Conservation (phyloP, 1,140 invertebrate species). For the Drosophila paulistorum region DNA sequence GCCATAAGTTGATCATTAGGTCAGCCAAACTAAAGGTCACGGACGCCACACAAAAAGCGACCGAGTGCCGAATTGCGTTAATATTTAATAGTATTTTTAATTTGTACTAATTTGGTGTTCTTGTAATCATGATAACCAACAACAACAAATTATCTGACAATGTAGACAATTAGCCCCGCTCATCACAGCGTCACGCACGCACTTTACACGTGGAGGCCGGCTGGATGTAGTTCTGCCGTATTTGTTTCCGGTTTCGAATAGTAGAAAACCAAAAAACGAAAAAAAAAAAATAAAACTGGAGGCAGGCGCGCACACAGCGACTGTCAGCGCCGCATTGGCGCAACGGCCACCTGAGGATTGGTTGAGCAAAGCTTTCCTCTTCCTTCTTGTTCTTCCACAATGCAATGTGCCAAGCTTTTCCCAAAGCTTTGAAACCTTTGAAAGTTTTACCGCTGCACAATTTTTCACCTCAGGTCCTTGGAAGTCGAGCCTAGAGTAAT, state of each 20-base stretch:
- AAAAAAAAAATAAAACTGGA: constrained; percentile 3
- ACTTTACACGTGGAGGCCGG: constrained; percentile 24
- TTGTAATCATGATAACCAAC: constrained; percentile 24
- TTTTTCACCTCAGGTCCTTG: not conserved
- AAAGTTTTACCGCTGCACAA: not conserved
- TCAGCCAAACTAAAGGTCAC: constrained; percentile 51
- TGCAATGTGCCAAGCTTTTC: constrained; percentile 49
- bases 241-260: not conserved
- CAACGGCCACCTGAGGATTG: constrained; percentile 45
- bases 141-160: not conserved
- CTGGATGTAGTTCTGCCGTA: not conserved
- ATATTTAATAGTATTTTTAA: constrained; percentile 35
- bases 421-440: constrained; percentile 35
- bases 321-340: constrained; percentile 47
- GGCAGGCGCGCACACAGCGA: constrained; percentile 44
- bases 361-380: constrained; percentile 28
- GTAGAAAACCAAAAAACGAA: not conserved
- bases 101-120: constrained; percentile 38
- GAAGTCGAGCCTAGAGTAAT: not conserved
- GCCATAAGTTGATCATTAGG: constrained; percentile 49
- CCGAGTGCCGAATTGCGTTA: constrained; percentile 3
- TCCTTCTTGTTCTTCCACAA: constrained; percentile 43
- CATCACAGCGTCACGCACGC: constrained; percentile 40
- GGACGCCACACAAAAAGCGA: constrained; percentile 28
- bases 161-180: constrained; percentile 36